Evolutionary conservation across 2,797 vertebrate genomes (phyloP), one percentile per base, ranked within the genome.

Genomic region (Phoeniculus purpureus): DNA sequence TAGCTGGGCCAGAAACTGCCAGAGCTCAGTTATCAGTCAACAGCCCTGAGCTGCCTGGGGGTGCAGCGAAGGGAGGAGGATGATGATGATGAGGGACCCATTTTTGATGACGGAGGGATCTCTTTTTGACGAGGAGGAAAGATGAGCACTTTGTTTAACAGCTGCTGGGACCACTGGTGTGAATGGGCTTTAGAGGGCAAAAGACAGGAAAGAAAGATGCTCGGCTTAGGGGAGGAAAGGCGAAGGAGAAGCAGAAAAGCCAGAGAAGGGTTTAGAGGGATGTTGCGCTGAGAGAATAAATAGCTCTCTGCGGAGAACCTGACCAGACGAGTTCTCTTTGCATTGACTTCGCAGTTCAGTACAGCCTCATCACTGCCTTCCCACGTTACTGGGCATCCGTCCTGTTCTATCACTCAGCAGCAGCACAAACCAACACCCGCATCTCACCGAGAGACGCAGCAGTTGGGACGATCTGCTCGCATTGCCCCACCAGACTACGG

Each of bases 391-490:
- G 64, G 34, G 64, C 75, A 22, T 10, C 31, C 7, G 14, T 45
- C 82, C 71, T 25, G 17, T 5, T 32, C 21, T 13, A 18, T 48
- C 59, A 8, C 54, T 34, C n/a, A 4, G 15, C 0, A 3, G 61
- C 59, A 37, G 62, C 67, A 65, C 7, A 8, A 48, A 48, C 1
- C 4, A 76, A 31, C 7, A 2, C 47, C 25, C 7, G 4, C 29
- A 7, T 11, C 22, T 37, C 3, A 37, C 3, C 5, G 29, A 3
- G 62, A 76, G 62, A 34, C 3, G 1, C 64, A 15, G 6, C 67
- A 1, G 64, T 8, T 32, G 11, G 20, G 59, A n/a, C 2, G 0
- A 12, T 2, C 64, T 12, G 60, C 56, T 59, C 1, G 5, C 4
- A 8, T 5, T 50, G 54, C 51, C 58, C 58, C 81, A 12, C 12